Percentiles rank a stretch among this genome's conserved stretches.
These are phyloP conservation scores for Prorops nasuta DNA, from an alignment of 1,140 invertebrate genomes.

Conservation along the genomic window DNA sequence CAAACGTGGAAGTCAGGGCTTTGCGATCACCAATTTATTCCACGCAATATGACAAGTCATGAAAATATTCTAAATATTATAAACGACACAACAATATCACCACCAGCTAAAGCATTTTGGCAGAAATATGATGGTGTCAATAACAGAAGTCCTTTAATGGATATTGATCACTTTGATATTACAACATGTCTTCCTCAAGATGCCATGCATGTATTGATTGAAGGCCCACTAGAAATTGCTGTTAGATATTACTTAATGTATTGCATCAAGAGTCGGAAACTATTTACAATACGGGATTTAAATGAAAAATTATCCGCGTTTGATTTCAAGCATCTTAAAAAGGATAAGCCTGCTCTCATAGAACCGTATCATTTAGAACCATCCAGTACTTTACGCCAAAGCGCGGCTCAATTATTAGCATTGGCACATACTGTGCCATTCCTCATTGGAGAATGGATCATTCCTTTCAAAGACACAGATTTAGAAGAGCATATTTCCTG, in stretches of 20 bases:
- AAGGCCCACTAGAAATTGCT: slow-evolving; percentile 16
- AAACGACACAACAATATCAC: slow-evolving; percentile 1
- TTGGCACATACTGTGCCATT: not conserved
- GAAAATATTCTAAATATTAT: slow-evolving; percentile 13
- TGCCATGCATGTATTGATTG: slow-evolving; percentile 26
- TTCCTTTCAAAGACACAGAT: not conserved
- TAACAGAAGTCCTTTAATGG: slow-evolving; percentile 6
- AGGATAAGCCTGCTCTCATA: slow-evolving; percentile 12
- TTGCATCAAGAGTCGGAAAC: slow-evolving; percentile 10
- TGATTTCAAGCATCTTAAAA: slow-evolving; percentile 18
- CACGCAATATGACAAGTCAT: slow-evolving; percentile 13
- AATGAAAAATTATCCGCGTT: slow-evolving; percentile 19
- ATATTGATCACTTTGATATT: slow-evolving; percentile 12
- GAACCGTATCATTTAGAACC: slow-evolving; percentile 1
- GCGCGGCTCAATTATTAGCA: not conserved
- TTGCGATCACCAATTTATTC: slow-evolving; percentile 11
- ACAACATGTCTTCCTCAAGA: slow-evolving; percentile 29
- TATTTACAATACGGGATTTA: slow-evolving; percentile 20
- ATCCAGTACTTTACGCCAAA: too few relatives aligned
- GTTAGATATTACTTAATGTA: slow-evolving; percentile 5
- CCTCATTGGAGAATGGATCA: not conserved
- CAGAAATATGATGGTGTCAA: slow-evolving; percentile 22
- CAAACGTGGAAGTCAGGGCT: slow-evolving; percentile 17
- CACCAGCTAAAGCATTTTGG: slow-evolving; percentile 10
- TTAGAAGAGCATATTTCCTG: slow-evolving; percentile 1